phyloP scores from a whole-genome alignment of 2,888 invertebrate species.

The Colostygia pectinataria region DNA sequence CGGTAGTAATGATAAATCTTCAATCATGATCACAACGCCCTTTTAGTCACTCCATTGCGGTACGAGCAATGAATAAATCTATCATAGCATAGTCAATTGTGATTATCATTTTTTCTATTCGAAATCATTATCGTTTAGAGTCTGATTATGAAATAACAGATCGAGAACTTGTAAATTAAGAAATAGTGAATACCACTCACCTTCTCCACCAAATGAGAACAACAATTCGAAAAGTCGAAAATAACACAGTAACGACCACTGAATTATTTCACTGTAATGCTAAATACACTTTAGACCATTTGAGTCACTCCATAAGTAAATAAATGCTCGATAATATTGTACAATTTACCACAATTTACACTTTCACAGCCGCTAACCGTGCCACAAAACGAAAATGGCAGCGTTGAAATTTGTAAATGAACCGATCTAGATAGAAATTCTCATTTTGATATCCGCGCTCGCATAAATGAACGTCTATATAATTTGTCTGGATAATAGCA shows the following conservation, averaged over 20 bases:
- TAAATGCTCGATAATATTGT: conserved; percentile 50
- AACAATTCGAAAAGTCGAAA: conserved; percentile 55
- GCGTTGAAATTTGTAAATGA: conserved; percentile 64
- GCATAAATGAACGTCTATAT: conserved; percentile 18
- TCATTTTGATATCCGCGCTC: conserved; percentile 7
- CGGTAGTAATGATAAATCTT: conserved; percentile 59
- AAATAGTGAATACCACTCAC: conserved; percentile 61
- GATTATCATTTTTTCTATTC: too few relatives aligned
- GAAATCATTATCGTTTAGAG: too few relatives aligned
- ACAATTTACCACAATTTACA: conserved; percentile 59
- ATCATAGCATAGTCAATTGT: background rate
- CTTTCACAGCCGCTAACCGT: conserved; percentile 72
- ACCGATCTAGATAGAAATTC: conserved; percentile 32
- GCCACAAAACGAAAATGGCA: conserved; percentile 83
- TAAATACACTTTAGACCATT: conserved; percentile 50
- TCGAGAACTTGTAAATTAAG: conserved; percentile 20
- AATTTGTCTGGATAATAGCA: conserved; percentile 38
- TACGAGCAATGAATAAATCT: conserved; percentile 3
- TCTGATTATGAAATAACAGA: conserved; percentile 9
- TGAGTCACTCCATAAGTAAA: conserved; percentile 50
- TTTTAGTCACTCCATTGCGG: conserved; percentile 45
- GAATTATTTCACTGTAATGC: conserved; percentile 46
- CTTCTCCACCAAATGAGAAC: conserved; percentile 73
- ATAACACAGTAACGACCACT: conserved; percentile 49
- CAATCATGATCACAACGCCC: conserved; percentile 68